These are phyloP conservation scores for Falco rusticolus DNA, from an alignment of 2,797 vertebrate species.

Conservation along the genomic window DNA sequence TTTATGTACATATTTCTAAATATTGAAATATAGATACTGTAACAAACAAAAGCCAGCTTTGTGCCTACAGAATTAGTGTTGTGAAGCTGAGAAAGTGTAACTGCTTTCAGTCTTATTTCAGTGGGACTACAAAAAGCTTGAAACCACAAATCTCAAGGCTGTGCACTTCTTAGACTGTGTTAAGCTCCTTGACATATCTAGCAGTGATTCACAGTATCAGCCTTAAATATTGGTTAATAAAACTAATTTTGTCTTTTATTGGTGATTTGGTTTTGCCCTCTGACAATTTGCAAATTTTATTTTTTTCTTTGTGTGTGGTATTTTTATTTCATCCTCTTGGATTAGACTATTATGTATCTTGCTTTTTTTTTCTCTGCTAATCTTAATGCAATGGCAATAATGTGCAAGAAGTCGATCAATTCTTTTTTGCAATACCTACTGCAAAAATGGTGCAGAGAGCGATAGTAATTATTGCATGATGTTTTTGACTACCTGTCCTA, in stretches of 20 bases:
- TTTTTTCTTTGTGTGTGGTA: neutral
- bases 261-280: neutral
- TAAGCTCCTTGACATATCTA: neutral
- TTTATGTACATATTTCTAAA: neutral
- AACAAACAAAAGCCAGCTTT: neutral
- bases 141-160: neutral
- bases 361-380: neutral
- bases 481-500: neutral
- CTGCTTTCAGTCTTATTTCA: neutral
- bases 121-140: neutral
- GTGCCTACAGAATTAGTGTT: neutral
- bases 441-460: neutral
- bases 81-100: neutral
- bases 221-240: neutral
- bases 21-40: neutral
- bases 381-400: neutral
- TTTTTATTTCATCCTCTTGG: neutral
- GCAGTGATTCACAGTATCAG: neutral
- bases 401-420: neutral
- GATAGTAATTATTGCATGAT: fast-evolving
- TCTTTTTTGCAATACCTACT: neutral
- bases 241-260: neutral
- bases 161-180: neutral
- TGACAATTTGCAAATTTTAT: neutral
- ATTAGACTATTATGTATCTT: neutral